Base-by-base conservation (phyloP, 2,888 invertebrate genomes). In the Matsumyia berberina region DNA sequence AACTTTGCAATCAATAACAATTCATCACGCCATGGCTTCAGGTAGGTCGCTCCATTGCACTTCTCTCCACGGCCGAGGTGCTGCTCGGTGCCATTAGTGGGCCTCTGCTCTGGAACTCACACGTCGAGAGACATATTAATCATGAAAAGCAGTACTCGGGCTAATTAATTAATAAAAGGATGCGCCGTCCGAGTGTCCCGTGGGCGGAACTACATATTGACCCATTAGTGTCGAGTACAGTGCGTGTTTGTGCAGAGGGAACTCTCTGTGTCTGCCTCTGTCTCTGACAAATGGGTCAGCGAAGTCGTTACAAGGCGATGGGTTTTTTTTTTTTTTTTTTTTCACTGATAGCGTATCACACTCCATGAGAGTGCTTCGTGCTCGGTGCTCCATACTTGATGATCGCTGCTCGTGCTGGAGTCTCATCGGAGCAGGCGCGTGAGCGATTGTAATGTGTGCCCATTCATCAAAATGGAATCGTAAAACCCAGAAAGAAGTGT, bases 81-180 rank as follows among this genome's bases (percentile, higher is more conserved):
- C 60, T 62, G 55, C 31, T 46, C 39, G 73, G n/a, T 39, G 64
- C 60, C 77, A 80, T 70, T 81, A 64, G 57, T 62, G 37, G 49
- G 46, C 35, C 44, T 46, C 62, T 80, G 85, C 53, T 80, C 80
- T 85, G 85, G 85, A 85, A 85, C 85, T 74, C 85, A 85, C 85
- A 85, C 85, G 74, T 85, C 70, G 85, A 76, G 70, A 49, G 62
- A 85, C 74, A 46, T 85, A 85, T 85, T 80, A 85, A 85, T 85
- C 85, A 80, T 49, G 8, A 58, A 66, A 73, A 55, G 69, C 69
- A 74, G 80, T 76, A 53, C 74, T 57, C 35, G 15, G 53, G 64
- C 66, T 80, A 80, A 85, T 85, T 85, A 85, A 85, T 85, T 85
- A 85, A 85, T 77, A 76, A 76, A 80, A 76, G 74, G 80, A 85